Conservation (phyloP, 2,113 vertebrate species). For the Ellobius talpinus region DNA sequence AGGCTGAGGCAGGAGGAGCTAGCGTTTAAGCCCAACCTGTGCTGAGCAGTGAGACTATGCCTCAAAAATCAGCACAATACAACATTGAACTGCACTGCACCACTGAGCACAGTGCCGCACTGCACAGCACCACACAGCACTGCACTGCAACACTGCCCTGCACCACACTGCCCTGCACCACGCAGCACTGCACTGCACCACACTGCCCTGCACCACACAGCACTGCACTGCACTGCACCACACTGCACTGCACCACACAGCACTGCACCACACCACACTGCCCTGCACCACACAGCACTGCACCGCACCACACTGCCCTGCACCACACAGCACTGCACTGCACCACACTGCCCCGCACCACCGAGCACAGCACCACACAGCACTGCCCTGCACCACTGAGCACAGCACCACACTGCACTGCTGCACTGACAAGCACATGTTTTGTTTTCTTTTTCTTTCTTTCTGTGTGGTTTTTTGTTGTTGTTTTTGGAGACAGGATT, state of each 20-base stretch:
- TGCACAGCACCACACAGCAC: background rate
- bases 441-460: no score
- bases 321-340: fast-evolving
- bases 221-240: background rate
- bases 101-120: background rate
- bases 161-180: background rate
- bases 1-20: background rate
- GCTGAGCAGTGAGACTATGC: background rate
- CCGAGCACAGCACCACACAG: background rate
- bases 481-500: no score
- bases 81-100: background rate
- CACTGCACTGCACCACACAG: background rate
- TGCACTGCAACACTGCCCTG: fast-evolving
- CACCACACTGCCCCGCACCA: fast-evolving
- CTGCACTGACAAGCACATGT: no score
- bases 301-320: no score
- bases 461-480: no score
- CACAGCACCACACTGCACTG: background rate
- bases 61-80: background rate
- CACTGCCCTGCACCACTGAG: no score
- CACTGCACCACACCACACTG: background rate
- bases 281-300: background rate
- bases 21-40: background rate
- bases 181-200: background rate
- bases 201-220: background rate